Evolutionary conservation across 2,888 invertebrate species (phyloP), one percentile per base, ranked within the genome.

Genomic region (Cephus rjabovi): DNA sequence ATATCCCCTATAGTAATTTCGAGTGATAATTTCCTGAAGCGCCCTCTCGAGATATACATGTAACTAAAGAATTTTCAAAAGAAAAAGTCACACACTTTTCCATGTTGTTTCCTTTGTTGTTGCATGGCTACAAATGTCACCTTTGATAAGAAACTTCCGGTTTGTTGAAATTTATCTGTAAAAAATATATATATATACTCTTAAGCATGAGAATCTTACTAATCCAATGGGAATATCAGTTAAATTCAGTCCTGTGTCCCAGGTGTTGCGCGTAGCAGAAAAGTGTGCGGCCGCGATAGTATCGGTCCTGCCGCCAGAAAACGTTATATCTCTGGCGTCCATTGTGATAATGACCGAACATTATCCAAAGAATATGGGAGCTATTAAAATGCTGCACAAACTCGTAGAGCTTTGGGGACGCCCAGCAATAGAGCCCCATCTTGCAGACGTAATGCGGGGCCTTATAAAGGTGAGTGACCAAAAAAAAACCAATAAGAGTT

Each of bases 341-440:
- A 97, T 98, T 0, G 95, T 98, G 86, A 97, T 99, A 84, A 95
- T 96, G 40, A 98, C 98, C 0, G 96, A 96, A 84, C 95, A 96
- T 34, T 97, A 95, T 93, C 98, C 98, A 1, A 95, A 96, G 78
- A 97, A 98, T 89, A 94, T 98, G 91, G 98, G 97, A 83, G 98
- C 98, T 79, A 96, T 99, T 75, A 98, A 98, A 93, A 95, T 98
- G 93, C 94, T 98, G 73, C 96, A 96, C 0, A 96, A 96, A 90
- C 94, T 97, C 80, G 96, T 97, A 73, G 96, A 97, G 89, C 95
- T 96, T 81, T 94, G 96, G 81, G 94, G 95, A 6, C 90, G 93
- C 56, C 95, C 96, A 82, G 94, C 96, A 34, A 94, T 95, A 2
- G 95, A 97, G 87, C 95, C 95, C 75, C 94, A 96, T 87, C 94